Evolutionary conservation across 2,888 invertebrate genomes (phyloP).

Genomic region (Chrysotoxum bicinctum): DNA sequence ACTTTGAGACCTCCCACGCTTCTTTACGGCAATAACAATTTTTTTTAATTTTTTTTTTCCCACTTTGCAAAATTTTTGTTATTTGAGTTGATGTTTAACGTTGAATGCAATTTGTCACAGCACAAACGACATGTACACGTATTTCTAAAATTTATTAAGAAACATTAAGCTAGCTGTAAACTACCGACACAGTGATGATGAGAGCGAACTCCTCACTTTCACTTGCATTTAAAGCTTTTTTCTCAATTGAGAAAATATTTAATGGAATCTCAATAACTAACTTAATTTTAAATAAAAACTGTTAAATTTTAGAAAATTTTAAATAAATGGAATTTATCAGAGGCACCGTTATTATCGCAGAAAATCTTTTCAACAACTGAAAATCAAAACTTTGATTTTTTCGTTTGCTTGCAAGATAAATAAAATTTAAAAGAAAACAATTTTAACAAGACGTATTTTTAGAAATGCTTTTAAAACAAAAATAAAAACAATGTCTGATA

Average conservation of each 20-base stretch:
- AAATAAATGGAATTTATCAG: background rate
- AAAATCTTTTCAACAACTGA: conserved; percentile 27
- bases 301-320: background rate
- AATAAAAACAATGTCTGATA: conserved; percentile 21
- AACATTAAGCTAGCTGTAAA: background rate
- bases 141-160: background rate
- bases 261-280: background rate
- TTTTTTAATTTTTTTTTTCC: background rate
- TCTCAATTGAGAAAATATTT: background rate
- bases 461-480: conserved; percentile 28
- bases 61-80: background rate
- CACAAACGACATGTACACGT: background rate
- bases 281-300: background rate
- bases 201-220: conserved; percentile 2
- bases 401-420: background rate
- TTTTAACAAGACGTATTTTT: conserved; percentile 33
- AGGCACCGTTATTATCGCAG: background rate
- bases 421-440: background rate
- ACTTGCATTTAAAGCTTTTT: background rate
- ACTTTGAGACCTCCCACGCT: background rate
- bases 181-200: background rate
- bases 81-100: background rate
- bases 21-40: background rate
- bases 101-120: conserved; percentile 1
- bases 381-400: conserved; percentile 1